Base-by-base conservation (phyloP, 2,113 vertebrate genomes). In the Solea solea region DNA sequence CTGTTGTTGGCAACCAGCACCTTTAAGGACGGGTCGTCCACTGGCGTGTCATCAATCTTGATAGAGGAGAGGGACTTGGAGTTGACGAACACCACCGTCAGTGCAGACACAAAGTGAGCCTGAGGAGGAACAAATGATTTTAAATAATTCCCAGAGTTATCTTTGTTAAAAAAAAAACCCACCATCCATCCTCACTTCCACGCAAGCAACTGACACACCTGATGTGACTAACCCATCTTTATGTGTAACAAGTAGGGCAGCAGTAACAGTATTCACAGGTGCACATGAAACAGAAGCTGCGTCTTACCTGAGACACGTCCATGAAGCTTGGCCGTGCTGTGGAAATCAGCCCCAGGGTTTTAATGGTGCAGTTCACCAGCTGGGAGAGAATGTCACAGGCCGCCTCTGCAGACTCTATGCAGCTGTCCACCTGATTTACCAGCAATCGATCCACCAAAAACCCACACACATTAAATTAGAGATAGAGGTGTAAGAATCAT, bases 61-160 rank as follows among this genome's bases (percentile, higher is more conserved):
- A 98, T 95, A 0, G 96, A 98, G 25, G 96, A 98, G 69, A 98
- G 93, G 10, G 96, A 98, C 88, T 98, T 98, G 82, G 97, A 98
- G 92, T 97, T 98, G 86, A 98, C 96, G 74, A 98, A 98, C 81
- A 98, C 95, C 84, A 97, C 96, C 0, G 96, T 98, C 91, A 97
- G 90, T 12, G 96, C 95, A 64, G 97, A 98, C 89, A 97, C 96
- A 81, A 92, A 93, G 76, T 92, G 89, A 9, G 85, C 89, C 90
- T 92, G 78, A 42, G 46, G 62, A 70, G 48, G 58, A 28, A 55
- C 15, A 84, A 25, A 72, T 5, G 6, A 40, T 0, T 3, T 28
- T 45, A 66, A 34, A 4, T 34, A 34, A 34, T 21, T 21, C 21
- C 1, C 21, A 21, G 21, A 1, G 21, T 1, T 21, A 21, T 21